Conservation (phyloP, 2,113 vertebrate species). For the Peromyscus californicus region DNA sequence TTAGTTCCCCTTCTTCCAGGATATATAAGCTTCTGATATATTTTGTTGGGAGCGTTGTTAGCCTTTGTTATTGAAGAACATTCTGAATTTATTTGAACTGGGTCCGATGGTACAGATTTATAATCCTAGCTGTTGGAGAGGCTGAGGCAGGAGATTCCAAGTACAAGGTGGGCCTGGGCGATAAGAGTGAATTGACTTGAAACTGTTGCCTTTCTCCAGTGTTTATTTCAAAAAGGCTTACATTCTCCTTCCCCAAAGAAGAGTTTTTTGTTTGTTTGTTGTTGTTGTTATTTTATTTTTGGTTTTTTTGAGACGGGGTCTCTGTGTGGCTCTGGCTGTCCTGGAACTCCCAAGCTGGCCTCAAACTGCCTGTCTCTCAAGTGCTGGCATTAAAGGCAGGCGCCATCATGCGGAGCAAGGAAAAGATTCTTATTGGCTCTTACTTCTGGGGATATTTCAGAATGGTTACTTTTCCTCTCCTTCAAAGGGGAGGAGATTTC, state of each 20-base stretch:
- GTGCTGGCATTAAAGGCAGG: neutral
- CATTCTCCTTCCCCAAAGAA: neutral
- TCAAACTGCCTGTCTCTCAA: neutral
- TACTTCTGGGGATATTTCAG: neutral
- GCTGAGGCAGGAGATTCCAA: neutral
- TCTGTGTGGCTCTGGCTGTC: neutral
- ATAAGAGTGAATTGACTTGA: slow-evolving; percentile 37
- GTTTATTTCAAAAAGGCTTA: slow-evolving; percentile 10
- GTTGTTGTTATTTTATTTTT: neutral
- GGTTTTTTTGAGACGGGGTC: neutral
- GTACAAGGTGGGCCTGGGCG: neutral
- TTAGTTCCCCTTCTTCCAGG: slow-evolving; percentile 25
- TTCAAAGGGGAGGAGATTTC: slow-evolving; percentile 41
- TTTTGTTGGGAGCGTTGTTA: slow-evolving; percentile 54
- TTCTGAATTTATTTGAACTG: slow-evolving; percentile 52
- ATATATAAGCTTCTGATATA: slow-evolving; percentile 14
- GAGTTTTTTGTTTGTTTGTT: neutral
- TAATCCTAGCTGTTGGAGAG: neutral
- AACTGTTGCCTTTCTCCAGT: slow-evolving; percentile 15
- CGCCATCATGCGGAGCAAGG: neutral
- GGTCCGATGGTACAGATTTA: neutral
- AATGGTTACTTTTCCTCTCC: slow-evolving; percentile 30
- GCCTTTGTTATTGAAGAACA: slow-evolving; percentile 38
- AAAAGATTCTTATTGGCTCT: slow-evolving; percentile 38
- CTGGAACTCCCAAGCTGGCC: neutral